These are phyloP conservation scores for Phalloptychus januarius DNA, from an alignment of 2,797 vertebrate genomes.

Conservation along the genomic window DNA sequence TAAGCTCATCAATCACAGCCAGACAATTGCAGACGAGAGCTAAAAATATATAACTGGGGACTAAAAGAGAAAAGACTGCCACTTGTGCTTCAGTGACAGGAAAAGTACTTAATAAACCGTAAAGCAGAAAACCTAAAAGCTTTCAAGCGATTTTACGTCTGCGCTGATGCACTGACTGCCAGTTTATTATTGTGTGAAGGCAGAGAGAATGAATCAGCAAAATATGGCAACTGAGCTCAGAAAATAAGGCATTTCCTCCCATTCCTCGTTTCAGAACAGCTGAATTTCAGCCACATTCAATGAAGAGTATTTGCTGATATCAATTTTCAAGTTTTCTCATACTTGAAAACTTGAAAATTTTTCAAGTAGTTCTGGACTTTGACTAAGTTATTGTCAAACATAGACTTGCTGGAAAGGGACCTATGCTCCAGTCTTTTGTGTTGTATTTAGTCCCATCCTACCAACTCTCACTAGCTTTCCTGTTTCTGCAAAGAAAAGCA, in stretches of 20 bases:
- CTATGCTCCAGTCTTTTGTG: not conserved
- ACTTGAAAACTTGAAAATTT: no score
- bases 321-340: not conserved
- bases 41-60: not conserved
- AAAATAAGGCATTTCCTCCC: not conserved
- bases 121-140: not conserved
- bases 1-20: conserved; percentile 23
- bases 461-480: not conserved
- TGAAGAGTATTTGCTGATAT: not conserved
- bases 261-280: not conserved
- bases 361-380: not conserved
- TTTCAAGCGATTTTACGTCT: not conserved
- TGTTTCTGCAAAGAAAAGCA: not conserved
- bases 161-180: not conserved
- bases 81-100: not conserved
- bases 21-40: conserved; percentile 8
- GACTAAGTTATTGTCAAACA: not conserved
- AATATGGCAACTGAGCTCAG: not conserved
- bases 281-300: not conserved
- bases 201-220: not conserved
- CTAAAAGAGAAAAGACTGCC: not conserved
- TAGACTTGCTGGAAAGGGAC: no score
- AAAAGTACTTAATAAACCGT: not conserved
- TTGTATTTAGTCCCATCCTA: not conserved
- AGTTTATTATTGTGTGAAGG: not conserved